Conservation (phyloP, 2,888 invertebrate species). For the Argynnis bischoffii region DNA sequence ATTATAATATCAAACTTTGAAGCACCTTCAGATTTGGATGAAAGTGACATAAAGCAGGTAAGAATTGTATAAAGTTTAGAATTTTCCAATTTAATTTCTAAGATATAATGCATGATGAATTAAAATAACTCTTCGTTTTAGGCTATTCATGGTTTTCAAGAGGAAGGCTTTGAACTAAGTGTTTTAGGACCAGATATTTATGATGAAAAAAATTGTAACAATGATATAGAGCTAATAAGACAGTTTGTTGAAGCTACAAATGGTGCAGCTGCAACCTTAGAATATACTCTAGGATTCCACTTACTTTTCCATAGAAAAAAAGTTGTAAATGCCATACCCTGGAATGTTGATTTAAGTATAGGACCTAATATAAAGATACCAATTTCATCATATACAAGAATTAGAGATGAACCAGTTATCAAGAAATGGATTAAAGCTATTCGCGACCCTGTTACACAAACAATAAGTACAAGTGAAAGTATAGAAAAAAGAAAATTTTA, state of each 20-base stretch:
- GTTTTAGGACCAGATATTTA: slow-evolving; percentile 82
- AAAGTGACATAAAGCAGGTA: slow-evolving; percentile 39
- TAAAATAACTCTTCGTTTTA: slow-evolving; percentile 44
- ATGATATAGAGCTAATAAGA: slow-evolving; percentile 57
- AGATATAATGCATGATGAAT: background rate
- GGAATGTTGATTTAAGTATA: slow-evolving; percentile 85
- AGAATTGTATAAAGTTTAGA: no score
- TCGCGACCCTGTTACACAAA: slow-evolving; percentile 65
- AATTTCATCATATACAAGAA: slow-evolving; percentile 79
- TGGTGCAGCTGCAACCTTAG: slow-evolving; percentile 78
- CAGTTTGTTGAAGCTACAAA: slow-evolving; percentile 69
- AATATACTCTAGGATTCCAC: slow-evolving; percentile 81
- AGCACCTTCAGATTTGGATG: slow-evolving; percentile 52
- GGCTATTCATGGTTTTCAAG: slow-evolving; percentile 80
- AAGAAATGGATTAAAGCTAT: slow-evolving; percentile 64
- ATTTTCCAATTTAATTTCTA: background rate
- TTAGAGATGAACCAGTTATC: slow-evolving; percentile 73
- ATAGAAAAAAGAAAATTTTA: slow-evolving; percentile 58
- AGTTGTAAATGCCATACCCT: slow-evolving; percentile 76
- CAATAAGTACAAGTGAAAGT: slow-evolving; percentile 66
- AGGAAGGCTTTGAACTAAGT: slow-evolving; percentile 82
- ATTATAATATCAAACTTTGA: slow-evolving; percentile 85
- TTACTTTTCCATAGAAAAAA: slow-evolving; percentile 81
- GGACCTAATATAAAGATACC: slow-evolving; percentile 84
- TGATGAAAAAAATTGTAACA: slow-evolving; percentile 58